These are phyloP conservation scores for Dryocosmus kuriphilus DNA, from an alignment of 2,888 invertebrate genomes.

Conservation along the genomic window DNA sequence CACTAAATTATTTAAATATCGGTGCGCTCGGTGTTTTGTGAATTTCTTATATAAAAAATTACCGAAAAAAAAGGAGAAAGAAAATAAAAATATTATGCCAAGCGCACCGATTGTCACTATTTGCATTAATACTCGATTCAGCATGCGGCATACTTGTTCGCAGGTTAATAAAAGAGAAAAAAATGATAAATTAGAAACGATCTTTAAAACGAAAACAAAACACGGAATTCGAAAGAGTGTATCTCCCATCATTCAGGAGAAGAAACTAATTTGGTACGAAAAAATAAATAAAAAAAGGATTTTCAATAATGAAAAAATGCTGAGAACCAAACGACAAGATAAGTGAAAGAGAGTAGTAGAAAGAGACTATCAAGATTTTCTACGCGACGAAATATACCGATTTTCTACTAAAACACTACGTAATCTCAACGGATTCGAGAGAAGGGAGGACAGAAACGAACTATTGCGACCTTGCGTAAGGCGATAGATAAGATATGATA, in stretches of 20 bases:
- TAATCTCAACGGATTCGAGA: slow-evolving; percentile 24
- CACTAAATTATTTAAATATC: slow-evolving; percentile 30
- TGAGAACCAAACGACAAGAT: neutral
- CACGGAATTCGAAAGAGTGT: neutral
- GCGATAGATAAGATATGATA: slow-evolving; percentile 44
- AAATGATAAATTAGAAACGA: neutral
- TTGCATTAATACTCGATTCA: slow-evolving; percentile 31
- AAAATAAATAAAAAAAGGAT: neutral
- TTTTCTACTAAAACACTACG: slow-evolving; percentile 23
- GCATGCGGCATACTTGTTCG: slow-evolving; percentile 37
- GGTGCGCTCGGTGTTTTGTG: neutral
- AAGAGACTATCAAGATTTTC: slow-evolving; percentile 36
- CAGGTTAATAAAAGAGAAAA: slow-evolving; percentile 4
- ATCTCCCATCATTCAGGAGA: neutral
- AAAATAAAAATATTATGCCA: neutral
- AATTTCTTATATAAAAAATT: neutral
- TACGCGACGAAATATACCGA: slow-evolving; percentile 32
- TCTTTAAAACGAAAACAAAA: slow-evolving; percentile 1
- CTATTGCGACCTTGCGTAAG: slow-evolving; percentile 51
- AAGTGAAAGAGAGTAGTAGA: slow-evolving; percentile 5
- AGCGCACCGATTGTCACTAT: slow-evolving; percentile 34
- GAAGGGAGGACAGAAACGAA: slow-evolving; percentile 45
- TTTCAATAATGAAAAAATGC: neutral
- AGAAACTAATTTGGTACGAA: neutral
- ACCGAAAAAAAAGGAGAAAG: neutral